Conservation (phyloP, 2,797 vertebrate species). For the Danio choprae region DNA sequence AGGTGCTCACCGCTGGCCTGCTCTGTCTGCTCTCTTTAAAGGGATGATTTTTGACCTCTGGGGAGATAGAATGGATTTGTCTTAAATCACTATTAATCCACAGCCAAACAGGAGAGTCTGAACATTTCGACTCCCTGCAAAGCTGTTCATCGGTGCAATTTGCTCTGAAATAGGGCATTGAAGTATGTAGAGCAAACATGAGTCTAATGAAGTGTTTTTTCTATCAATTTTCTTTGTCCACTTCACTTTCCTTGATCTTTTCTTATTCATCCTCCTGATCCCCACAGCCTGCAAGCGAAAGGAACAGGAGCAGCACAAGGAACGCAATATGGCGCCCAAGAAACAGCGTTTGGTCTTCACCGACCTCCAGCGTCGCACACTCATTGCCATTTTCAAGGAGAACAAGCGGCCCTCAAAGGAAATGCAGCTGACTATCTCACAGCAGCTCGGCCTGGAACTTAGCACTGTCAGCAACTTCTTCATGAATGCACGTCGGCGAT, state of each 20-base stretch:
- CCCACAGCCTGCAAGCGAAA: constrained; percentile 95
- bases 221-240: constrained; percentile 69
- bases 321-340: constrained; percentile 92
- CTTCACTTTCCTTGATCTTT: constrained; percentile 63
- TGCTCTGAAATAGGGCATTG: constrained; percentile 45
- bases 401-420: constrained; percentile 98
- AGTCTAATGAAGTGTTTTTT: constrained; percentile 43
- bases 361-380: constrained; percentile 96
- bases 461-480: constrained; percentile 99
- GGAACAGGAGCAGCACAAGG: constrained; percentile 98
- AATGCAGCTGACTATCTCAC: constrained; percentile 99
- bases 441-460: constrained; percentile 97
- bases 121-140: constrained; percentile 32
- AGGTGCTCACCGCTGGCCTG: constrained; percentile 64
- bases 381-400: constrained; percentile 99
- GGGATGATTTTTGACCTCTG: constrained; percentile 82
- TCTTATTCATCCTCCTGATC: constrained; percentile 57
- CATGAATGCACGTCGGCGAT: constrained; percentile 97
- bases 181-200: constrained; percentile 42
- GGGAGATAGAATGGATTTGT: constrained; percentile 80
- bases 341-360: constrained; percentile 98
- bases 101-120: constrained; percentile 64
- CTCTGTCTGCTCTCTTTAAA: constrained; percentile 81
- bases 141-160: constrained; percentile 48
- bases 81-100: constrained; percentile 83